Percentiles rank a stretch among this genome's conserved stretches.
phyloP scores from a whole-genome alignment of 1,140 invertebrate species.

The Acromyrmex echinatior region DNA sequence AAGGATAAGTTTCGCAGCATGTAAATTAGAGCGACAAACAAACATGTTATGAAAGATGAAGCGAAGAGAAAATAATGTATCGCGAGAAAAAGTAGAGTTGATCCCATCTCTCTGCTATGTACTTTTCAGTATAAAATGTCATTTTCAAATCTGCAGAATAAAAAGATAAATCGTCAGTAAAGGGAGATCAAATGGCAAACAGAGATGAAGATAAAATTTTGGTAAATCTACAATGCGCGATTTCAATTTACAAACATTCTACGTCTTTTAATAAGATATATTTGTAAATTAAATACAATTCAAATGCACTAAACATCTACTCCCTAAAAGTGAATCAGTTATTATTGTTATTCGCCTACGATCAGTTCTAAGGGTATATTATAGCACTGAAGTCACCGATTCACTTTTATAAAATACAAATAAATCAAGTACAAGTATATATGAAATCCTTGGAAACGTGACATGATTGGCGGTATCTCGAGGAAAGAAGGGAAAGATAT shows the following conservation, averaged over 20 bases:
- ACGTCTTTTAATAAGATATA: background rate
- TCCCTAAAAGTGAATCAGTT: no score
- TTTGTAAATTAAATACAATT: background rate
- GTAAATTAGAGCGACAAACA: background rate
- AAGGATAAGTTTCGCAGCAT: background rate
- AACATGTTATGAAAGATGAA: background rate
- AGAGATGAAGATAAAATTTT: background rate
- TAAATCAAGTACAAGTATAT: conserved; percentile 26
- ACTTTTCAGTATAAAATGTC: conserved; percentile 24
- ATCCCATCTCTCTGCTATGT: background rate
- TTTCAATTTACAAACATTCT: background rate
- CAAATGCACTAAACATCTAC: background rate
- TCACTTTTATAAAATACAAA: background rate
- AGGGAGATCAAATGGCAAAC: conserved; percentile 9
- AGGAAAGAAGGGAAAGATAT: conserved; percentile 33
- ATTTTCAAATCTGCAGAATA: background rate
- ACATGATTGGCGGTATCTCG: conserved; percentile 28
- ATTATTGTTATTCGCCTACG: no score
- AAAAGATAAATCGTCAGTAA: background rate
- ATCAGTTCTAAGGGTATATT: no score
- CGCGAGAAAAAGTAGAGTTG: background rate
- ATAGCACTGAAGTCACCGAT: no score
- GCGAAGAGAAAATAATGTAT: background rate
- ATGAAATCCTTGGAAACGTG: conserved; percentile 23
- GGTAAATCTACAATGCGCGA: background rate